A percentile compares a stretch with the other conserved stretches of the same genome.
Conservation (phyloP, 1,140 invertebrate species). For the Cydia strobilella region DNA sequence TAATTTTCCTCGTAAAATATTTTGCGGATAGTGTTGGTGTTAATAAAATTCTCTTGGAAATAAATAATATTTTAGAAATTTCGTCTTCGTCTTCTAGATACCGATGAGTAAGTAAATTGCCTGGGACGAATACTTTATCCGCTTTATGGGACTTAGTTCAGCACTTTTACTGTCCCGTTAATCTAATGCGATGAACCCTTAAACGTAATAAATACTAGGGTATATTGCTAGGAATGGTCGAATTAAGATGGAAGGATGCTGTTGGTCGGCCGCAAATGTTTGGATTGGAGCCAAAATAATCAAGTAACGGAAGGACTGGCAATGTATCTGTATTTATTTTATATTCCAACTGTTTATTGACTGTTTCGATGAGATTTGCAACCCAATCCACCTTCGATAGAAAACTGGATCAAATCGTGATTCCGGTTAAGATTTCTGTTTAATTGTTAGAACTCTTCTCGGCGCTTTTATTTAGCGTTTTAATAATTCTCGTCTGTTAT, state of each 20-base stretch:
- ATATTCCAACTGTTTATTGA: constrained; percentile 53
- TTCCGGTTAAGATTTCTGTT: constrained; percentile 39
- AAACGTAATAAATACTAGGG: constrained; percentile 40
- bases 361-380: constrained; percentile 43
- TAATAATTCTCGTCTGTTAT: not conserved
- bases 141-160: constrained; percentile 33
- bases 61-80: constrained; percentile 15
- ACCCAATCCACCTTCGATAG: constrained; percentile 47
- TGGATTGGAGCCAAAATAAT: constrained; percentile 69
- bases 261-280: constrained; percentile 47
- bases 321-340: constrained; percentile 56
- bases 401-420: constrained; percentile 38
- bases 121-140: constrained; percentile 11
- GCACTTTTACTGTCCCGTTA: constrained; percentile 35
- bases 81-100: not conserved
- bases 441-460: constrained; percentile 30
- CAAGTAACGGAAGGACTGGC: constrained; percentile 54
- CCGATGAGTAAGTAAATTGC: constrained; percentile 13
- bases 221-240: constrained; percentile 36
- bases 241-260: constrained; percentile 38
- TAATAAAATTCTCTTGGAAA: constrained; percentile 15
- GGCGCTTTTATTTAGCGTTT: not conserved
- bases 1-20: constrained; percentile 32
- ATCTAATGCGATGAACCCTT: constrained; percentile 39
- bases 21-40: constrained; percentile 21